A percentile compares a stretch with the other conserved stretches of the same genome.
These are phyloP conservation scores for Sebastes minor DNA, from an alignment of 2,797 vertebrate genomes.

Conservation along the genomic window DNA sequence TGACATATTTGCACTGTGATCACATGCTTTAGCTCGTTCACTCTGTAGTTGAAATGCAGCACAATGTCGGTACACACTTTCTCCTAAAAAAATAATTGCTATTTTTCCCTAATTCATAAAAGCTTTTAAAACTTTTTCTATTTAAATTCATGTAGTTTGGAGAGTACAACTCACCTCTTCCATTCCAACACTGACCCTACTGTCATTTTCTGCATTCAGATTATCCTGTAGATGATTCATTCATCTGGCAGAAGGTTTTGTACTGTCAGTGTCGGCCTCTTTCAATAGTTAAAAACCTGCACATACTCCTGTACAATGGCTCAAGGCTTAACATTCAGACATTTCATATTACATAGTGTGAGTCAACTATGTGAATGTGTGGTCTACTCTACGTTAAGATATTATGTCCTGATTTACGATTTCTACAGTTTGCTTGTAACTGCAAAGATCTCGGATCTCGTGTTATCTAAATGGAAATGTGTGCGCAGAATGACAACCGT, in stretches of 20 bases:
- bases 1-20: constrained; percentile 1
- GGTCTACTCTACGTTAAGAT: not conserved
- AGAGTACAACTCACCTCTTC: not conserved
- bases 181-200: not conserved
- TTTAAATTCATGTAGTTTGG: not conserved
- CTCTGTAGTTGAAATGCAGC: constrained; percentile 36
- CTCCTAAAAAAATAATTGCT: constrained; percentile 10
- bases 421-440: not conserved
- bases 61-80: constrained; percentile 5
- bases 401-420: not conserved
- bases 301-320: not conserved
- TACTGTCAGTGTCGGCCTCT: not conserved
- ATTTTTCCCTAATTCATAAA: constrained; percentile 1
- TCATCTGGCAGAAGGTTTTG: not conserved
- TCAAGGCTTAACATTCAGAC: not conserved
- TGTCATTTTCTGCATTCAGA: not conserved
- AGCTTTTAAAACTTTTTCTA: constrained; percentile 25
- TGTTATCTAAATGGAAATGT: not conserved
- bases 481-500: not conserved
- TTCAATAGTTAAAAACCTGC: not conserved
- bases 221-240: not conserved
- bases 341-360: not conserved
- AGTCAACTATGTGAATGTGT: not conserved
- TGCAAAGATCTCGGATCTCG: not conserved
- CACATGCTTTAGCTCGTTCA: not conserved